Percentiles rank a stretch among this genome's conserved stretches.
These are phyloP conservation scores for Stichopus chloronotus DNA, from an alignment of 35 echinoderm and acorn worm species.

Conservation along the genomic window DNA sequence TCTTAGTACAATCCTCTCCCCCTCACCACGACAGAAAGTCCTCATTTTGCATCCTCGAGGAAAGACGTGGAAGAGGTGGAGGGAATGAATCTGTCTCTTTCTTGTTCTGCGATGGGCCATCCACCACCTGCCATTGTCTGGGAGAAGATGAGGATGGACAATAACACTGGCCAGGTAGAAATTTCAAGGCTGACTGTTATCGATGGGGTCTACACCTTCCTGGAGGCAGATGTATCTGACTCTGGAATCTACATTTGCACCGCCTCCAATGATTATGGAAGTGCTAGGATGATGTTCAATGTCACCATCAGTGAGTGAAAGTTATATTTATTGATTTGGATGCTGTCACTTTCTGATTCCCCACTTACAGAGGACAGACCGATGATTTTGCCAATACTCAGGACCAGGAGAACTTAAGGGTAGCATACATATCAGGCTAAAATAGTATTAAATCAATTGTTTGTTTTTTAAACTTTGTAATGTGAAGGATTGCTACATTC, in stretches of 20 bases:
- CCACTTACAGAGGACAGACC: too few relatives aligned
- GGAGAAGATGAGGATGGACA: not conserved
- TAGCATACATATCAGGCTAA: too few relatives aligned
- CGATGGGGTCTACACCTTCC: not conserved
- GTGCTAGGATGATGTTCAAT: not conserved
- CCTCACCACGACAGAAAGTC: slow-evolving; percentile 16
- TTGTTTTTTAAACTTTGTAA: too few relatives aligned
- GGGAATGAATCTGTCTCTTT: slow-evolving; percentile 7
- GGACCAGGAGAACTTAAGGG: too few relatives aligned
- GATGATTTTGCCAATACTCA: too few relatives aligned
- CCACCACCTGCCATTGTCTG: not conserved
- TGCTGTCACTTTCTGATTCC: too few relatives aligned
- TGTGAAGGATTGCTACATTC: too few relatives aligned
- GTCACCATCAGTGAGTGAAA: slow-evolving; percentile 43
- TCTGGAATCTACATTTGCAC: slow-evolving; percentile 36
- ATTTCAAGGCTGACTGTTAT: not conserved
- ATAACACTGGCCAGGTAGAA: not conserved
- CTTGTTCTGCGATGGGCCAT: not conserved
- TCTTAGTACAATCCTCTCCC: not conserved
- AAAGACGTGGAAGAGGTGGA: not conserved
- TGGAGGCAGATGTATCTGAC: not conserved
- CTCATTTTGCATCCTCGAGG: not conserved
- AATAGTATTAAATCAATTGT: too few relatives aligned
- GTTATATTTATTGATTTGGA: not conserved
- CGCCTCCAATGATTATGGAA: slow-evolving; percentile 19